Evolutionary conservation across 2,888 invertebrate species (phyloP), one percentile per base, ranked within the genome.

Genomic region (Drosophila sordidula): DNA sequence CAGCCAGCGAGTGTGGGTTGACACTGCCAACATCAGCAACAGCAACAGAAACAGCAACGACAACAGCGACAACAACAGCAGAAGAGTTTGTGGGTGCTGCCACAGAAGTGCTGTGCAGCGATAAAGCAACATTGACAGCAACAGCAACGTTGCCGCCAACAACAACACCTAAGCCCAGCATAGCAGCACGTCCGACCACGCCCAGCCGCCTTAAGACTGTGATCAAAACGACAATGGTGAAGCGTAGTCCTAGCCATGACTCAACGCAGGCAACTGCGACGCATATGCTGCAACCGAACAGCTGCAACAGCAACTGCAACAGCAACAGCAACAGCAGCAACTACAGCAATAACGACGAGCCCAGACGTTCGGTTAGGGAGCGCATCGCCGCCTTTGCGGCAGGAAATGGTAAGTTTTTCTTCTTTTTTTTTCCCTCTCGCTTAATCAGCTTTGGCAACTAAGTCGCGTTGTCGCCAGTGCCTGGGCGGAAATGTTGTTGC

Each of bases 221-320:
- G 90, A 90, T 91, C 89, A 90, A 87, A 90, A 90, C 90, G 76
- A 91, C 90, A 86, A 90, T 91, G 90, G 91, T 91, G 70, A 90
- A 90, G 83, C 89, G 90, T 75, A 91, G 90, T 87, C 91, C 91
- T 82, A 87, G 87, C 89, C 89, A 90, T 89, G 90, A 90, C 79
- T 85, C 90, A 85, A 85, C 78, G 67, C 73, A 77, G 63, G 44
- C 79, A 66, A 69, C 75, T 70, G 76, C 70, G 65, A 62, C 75
- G 54, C 75, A 83, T 80, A 71, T 81, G 78, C 68, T 70, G 80
- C 86, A 68, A 57, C 73, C 73, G 36, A 72, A 70, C 84, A 84
- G 77, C 81, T 80, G 78, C 88, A 79, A 52, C 81, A 65, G 54
- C 80, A 79, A 52, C 81, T 63, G 54, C 80, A 78, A 25, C 78